Evolutionary conservation across 1,140 invertebrate species (phyloP), one percentile per base, ranked within the genome.

Genomic region (Ostrea edulis): DNA sequence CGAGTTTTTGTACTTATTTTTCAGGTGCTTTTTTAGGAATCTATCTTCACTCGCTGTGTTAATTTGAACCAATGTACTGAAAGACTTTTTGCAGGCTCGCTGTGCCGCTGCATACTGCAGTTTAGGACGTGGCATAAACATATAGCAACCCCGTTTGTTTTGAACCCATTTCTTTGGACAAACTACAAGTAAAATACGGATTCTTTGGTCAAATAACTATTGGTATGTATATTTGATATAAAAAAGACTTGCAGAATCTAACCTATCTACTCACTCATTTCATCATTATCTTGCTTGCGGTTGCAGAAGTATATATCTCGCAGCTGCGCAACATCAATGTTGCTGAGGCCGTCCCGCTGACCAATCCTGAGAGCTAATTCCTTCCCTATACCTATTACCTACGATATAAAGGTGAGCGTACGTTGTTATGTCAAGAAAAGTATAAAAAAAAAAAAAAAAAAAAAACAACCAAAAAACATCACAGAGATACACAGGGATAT

Each of bases 301-400:
- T 93, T 93, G 88, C 94, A 94, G 22, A 91, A 85, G 68, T 94
- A 94, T 91, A 94, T 93, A 82, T 93, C 94, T 58, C 91, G 89
- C 4, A 94, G 91, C 86, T 94, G 94, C 4, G 93, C 93, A 20
- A 93, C 92, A 87, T 94, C 94, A 1, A 94, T 90, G 25, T 91
- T 92, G 90, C 94, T 94, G 62, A 94, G 90, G 3, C 71, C 91
- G 8, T 88, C 86, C 11, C 93, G 68, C 81, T 94, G 93, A 65
- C 93, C 93, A 17, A 94, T 93, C n/a, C 62, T 88, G 35, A 94
- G 68, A 22, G 88, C 88, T 35, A 93, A 77, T 25, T 90, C 92
- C 84, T 91, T 92, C 2, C 93, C 93, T 2, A 93, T 84, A 71
- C 93, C 93, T 71, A 92, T 94, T 0, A 94, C 92, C 94, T 94